Base-by-base conservation (phyloP, 2,113 vertebrate species). In the Paedocypris sp. region DNA sequence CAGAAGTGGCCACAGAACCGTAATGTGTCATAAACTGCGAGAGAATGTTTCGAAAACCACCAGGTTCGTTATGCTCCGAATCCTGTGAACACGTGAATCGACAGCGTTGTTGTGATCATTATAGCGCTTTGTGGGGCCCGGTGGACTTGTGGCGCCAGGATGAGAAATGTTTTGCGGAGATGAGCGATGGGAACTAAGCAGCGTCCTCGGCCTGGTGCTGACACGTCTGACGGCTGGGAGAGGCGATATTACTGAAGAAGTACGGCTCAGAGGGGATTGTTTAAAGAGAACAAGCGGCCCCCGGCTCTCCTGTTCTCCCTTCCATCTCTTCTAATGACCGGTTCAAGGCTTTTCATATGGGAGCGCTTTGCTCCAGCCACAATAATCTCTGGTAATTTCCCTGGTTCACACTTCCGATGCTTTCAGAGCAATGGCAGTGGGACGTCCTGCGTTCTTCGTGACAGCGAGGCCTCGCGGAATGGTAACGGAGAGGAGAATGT, bases 341-440 rank as follows among this genome's bases (percentile, higher is more conserved):
- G 38, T 32, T 31, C 54, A 58, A 43, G 38, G 54, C 54, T 9
- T 58, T 58, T 36, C 54, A 58, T 58, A 5, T 58, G 54, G 54
- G 38, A 58, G 4, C 39, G 39, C 39, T 58, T 43, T 32, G 6
- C 38, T 58, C 39, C 10, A 32, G 38, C 18, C 6, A 58, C 39
- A 43, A 32, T 43, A 18, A 43, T 32, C 54, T 43, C 36, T 16
- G 38, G 13, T 39, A 56, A 29, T 56, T 56, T 56, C 23, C 9
- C 36, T 29, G 13, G 3, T 56, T 56, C 25, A 56, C 52, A 56
- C 52, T 25, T 56, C 36, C 18, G 12, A n/a, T 43, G 54, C 28
- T 4, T 45, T 58, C 26, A 31, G 26, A 58, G 18, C 42, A 25
- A 56, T 18, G 20, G 50, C 13, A 53, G 32, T 11, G 3, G 39